Percentiles rank a stretch among this genome's conserved stretches.
These are phyloP conservation scores for Aphidius colemani DNA, from an alignment of 2,888 invertebrate genomes.

Conservation along the genomic window DNA sequence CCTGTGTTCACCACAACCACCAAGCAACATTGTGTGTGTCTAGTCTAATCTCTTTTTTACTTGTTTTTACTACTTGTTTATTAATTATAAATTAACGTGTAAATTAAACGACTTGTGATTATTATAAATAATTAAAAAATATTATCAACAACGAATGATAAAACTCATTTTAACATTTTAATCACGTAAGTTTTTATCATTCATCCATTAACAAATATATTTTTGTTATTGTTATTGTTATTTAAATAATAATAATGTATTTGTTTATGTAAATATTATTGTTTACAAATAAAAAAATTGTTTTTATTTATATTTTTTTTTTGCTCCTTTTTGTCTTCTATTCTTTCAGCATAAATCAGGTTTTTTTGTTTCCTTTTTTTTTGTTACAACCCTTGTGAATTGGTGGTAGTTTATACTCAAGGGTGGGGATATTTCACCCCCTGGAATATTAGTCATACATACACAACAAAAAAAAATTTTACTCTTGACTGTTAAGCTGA, in stretches of 20 bases:
- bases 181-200: neutral
- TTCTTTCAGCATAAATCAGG: conserved; percentile 23
- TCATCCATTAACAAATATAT: neutral
- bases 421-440: conserved; percentile 46
- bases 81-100: too few species aligned
- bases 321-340: conserved; percentile 1
- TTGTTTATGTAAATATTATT: too few species aligned
- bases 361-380: conserved; percentile 17
- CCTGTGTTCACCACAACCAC: conserved; percentile 21
- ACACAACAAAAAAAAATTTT: neutral
- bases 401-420: conserved; percentile 44
- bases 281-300: too few species aligned
- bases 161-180: too few species aligned
- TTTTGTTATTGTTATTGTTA: neutral
- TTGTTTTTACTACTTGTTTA: too few species aligned
- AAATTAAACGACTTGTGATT: too few species aligned
- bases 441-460: conserved; percentile 55
- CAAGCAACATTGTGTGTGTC: too few species aligned
- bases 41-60: too few species aligned
- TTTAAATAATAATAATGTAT: too few species aligned
- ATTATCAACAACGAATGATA: neutral
- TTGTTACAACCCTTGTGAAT: conserved; percentile 27
- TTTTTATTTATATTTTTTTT: too few species aligned
- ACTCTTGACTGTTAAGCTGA: neutral
- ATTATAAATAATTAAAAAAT: neutral